Percentiles rank a stretch among this genome's conserved stretches.
Evolutionary conservation across 35 echinoderm and acorn worm species (phyloP).

Genomic region (Amphiura filiformis): DNA sequence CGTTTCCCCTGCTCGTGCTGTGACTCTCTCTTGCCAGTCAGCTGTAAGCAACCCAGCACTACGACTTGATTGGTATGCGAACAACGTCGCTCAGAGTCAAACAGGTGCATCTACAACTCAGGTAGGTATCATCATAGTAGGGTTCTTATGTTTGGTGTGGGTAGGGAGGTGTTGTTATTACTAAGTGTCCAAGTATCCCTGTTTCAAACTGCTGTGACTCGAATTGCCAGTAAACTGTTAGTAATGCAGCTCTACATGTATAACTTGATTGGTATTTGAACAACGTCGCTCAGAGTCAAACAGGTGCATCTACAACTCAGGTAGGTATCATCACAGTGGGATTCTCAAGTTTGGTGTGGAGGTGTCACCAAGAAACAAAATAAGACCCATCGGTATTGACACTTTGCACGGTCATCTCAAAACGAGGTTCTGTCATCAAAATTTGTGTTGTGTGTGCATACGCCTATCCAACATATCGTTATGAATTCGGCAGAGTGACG

Average conservation of each 20-base stretch:
- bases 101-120: neutral
- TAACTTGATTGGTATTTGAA: neutral
- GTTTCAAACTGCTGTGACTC: neutral
- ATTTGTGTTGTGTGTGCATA: too few relatives aligned
- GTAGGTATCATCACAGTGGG: too few relatives aligned
- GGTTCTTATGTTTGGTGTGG: too few relatives aligned
- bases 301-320: neutral
- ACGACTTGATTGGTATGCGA: neutral
- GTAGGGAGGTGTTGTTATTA: too few relatives aligned
- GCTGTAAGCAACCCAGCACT: neutral
- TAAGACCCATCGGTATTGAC: too few relatives aligned
- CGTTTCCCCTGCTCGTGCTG: neutral
- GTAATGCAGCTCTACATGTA: neutral
- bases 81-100: neutral
- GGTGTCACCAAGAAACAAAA: too few relatives aligned
- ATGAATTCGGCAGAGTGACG: too few relatives aligned
- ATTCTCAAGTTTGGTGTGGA: too few relatives aligned
- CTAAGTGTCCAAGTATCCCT: neutral
- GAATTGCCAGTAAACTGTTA: neutral
- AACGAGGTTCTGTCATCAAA: too few relatives aligned
- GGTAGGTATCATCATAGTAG: too few relatives aligned
- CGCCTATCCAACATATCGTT: too few relatives aligned
- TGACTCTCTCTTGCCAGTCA: neutral
- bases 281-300: neutral
- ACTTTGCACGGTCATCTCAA: too few relatives aligned